These are phyloP conservation scores for Pseudomyrmex flavicornis DNA, from an alignment of 1,140 invertebrate species.

Conservation along the genomic window DNA sequence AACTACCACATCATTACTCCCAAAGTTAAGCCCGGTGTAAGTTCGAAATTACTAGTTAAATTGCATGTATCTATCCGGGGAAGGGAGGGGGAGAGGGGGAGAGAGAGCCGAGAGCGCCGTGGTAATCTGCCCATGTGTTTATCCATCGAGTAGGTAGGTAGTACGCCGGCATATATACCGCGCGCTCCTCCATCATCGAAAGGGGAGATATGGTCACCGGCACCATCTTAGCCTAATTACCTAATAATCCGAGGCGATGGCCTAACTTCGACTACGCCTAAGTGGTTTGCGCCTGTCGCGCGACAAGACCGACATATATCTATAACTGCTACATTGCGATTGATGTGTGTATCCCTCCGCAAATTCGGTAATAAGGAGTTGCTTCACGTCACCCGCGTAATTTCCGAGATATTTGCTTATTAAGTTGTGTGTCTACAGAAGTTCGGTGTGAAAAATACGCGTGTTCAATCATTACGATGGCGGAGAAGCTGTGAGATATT, in stretches of 20 bases:
- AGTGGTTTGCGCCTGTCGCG: conserved; percentile 71
- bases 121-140: conserved; percentile 83
- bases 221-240: conserved; percentile 83
- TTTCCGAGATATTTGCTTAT: background rate
- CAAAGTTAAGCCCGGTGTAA: conserved; percentile 83
- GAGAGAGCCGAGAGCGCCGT: conserved; percentile 76
- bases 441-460: background rate
- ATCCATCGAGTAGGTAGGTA: conserved; percentile 80
- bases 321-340: conserved; percentile 70
- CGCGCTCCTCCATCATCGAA: conserved; percentile 76
- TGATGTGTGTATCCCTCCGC: background rate
- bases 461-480: background rate
- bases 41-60: conserved; percentile 85
- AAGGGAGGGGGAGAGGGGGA: too few relatives aligned
- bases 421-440: background rate
- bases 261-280: conserved; percentile 76
- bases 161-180: conserved; percentile 71
- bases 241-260: conserved; percentile 81
- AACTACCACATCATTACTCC: conserved; percentile 84
- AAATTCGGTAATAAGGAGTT: conserved; percentile 24
- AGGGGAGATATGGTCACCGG: conserved; percentile 67
- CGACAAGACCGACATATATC: conserved; percentile 66
- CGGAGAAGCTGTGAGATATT: too few relatives aligned
- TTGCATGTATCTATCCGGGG: conserved; percentile 81
- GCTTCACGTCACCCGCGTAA: background rate